Base-by-base conservation (phyloP, 2,113 vertebrate species). In the human region DNA sequence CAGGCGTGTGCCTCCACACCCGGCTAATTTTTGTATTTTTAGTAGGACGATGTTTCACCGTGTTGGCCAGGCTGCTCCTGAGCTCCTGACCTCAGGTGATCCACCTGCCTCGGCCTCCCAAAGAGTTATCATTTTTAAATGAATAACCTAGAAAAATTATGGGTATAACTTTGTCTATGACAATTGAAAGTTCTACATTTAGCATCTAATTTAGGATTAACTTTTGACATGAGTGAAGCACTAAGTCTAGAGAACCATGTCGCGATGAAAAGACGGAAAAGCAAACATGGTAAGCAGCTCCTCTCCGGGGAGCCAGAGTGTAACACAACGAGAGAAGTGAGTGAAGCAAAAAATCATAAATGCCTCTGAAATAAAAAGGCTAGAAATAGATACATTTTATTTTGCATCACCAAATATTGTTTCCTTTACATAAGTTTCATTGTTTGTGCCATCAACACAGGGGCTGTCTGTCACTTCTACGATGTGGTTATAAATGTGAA, bases 231-330 rank as follows among this genome's bases (percentile, higher is more conserved):
- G 11, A 88, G 18, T 82, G 32, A 76, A 64, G 59, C 27, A 40
- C 18, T 73, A 22, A 82, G 35, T 27, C 52, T 57, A 18, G 25
- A 38, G 32, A 75, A 32, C 11, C 23, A 35, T 13, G 5, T 66
- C 23, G 6, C 57, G 30, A 45, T 43, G 38, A 20, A 88, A 66
- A 76, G 10, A 52, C 2, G 1, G 4, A 59, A 68, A 59, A 40
- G 4, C 20, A 23, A 55, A 0, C 1, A 48, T 27, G 4, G 2
- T 68, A 35, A 27, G 10, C 2, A 40, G 9, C 2, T 25, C 38
- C 40, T 57, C 16, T n/a, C 45, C 64, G 3, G 27, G 12, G 11
- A 30, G 16, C 4, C 14, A 52, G 5, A 50, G 7, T 27, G 52
- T 32, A 61, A 43, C 16, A 50, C n/a, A 43, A 66, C 1, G n/a